These are phyloP conservation scores for Aelia acuminata DNA, from an alignment of 2,888 invertebrate genomes.

Conservation along the genomic window DNA sequence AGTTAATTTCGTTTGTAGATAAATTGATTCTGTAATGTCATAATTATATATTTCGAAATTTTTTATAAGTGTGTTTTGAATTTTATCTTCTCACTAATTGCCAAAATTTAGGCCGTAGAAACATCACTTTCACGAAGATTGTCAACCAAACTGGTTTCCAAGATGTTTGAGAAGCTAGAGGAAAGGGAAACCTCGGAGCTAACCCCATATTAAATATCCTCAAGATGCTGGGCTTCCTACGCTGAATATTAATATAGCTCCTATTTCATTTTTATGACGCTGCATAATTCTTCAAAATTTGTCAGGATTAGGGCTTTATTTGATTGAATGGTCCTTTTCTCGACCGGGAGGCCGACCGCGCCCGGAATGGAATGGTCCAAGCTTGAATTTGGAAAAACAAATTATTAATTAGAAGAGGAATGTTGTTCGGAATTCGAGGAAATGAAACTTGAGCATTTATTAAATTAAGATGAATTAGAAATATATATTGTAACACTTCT, in stretches of 20 bases:
- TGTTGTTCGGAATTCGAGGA: not conserved
- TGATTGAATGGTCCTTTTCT: constrained; percentile 6
- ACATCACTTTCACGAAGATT: constrained; percentile 33
- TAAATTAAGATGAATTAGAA: too few species aligned
- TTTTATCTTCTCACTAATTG: not conserved
- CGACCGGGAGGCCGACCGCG: not conserved
- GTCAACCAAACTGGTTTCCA: constrained; percentile 15
- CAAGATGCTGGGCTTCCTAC: not conserved
- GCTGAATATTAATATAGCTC: constrained; percentile 5
- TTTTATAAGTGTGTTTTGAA: not conserved
- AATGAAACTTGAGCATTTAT: too few species aligned
- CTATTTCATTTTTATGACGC: not conserved
- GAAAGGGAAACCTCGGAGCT: constrained; percentile 11
- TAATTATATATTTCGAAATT: not conserved
- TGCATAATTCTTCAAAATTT: not conserved
- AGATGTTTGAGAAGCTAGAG: not conserved
- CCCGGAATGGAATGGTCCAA: not conserved
- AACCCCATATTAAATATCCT: constrained; percentile 30
- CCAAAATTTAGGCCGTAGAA: not conserved
- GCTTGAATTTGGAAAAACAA: not conserved
- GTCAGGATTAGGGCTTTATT: not conserved
- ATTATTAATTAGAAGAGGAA: not conserved
- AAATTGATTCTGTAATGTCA: not conserved
- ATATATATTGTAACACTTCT: too few species aligned
- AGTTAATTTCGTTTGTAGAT: not conserved